Conservation (phyloP, 2,113 vertebrate species). For the Trochalopteron elliotii region DNA sequence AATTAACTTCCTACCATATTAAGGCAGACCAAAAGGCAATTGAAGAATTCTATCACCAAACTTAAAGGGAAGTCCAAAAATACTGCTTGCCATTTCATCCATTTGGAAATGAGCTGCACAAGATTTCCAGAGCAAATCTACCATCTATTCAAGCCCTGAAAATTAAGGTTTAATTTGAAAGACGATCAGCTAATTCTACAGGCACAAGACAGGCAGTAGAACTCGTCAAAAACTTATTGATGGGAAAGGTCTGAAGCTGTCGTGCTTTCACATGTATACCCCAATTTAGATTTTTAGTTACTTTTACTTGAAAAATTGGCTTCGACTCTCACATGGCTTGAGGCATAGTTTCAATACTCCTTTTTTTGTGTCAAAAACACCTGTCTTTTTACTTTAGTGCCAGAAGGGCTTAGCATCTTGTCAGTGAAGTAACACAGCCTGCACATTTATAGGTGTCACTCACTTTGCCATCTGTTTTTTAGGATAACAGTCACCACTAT, state of each 20-base stretch:
- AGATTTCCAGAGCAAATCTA: constrained; percentile 8
- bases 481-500: constrained; percentile 76
- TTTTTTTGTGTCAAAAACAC: constrained; percentile 71
- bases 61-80: not conserved
- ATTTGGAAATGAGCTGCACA: constrained; percentile 18
- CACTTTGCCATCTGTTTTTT: constrained; percentile 76
- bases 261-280: constrained; percentile 10
- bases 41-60: constrained; percentile 2
- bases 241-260: constrained; percentile 28
- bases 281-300: constrained; percentile 64
- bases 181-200: not conserved
- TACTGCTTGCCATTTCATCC: constrained; percentile 5
- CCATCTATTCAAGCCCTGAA: not conserved
- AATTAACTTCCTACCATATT: constrained; percentile 51
- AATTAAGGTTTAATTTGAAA: constrained; percentile 30
- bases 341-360: constrained; percentile 67
- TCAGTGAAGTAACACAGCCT: constrained; percentile 75
- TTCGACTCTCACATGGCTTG: constrained; percentile 51
- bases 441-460: constrained; percentile 78
- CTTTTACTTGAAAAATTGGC: constrained; percentile 69
- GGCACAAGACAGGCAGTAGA: not conserved
- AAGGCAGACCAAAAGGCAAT: constrained; percentile 44
- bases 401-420: constrained; percentile 78
- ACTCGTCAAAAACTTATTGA: not conserved
- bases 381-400: constrained; percentile 75